Base-by-base conservation (phyloP, 2,888 invertebrate genomes). In the Fragum sueziense region DNA sequence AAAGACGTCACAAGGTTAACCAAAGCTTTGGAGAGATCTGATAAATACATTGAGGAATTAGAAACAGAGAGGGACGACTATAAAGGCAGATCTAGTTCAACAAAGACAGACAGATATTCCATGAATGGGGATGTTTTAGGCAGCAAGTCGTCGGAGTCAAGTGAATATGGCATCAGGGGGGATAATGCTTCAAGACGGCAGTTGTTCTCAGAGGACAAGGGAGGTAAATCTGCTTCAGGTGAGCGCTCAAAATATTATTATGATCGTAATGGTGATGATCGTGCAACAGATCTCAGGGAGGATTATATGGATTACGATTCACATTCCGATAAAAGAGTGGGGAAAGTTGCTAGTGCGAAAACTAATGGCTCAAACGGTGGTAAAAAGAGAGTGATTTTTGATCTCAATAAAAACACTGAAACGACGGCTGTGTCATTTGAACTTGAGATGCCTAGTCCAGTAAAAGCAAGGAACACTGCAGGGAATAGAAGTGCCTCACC, bases 11-110 rank as follows among this genome's bases (percentile, higher is more conserved):
- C 82, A 9, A 88, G 90, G 62, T 84, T 93, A 31, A 88, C 91
- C 57, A 90, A 90, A 69, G 92, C 92, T 14, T 79, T 93, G 54
- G 90, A 91, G 73, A 83, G 88, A 68, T 91, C 91, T 81, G 93
- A 93, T 72, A 82, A 88, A 41, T 91, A 92, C 77, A 90, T 92
- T 57, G 91, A 92, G 70, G 90, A 90, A 20, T 79, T 93, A 27
- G 86, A 91, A 83, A 81, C 86, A 31, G 88, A 90, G 52, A 78
- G 89, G n/a, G 62, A 85, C 17, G 75, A 80, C 17, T 79, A 70
- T 31, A 67, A 72, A 33, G 75, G 78, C 17, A 20, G 74, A 73
- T 34, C 57, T 3, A 76, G 59, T 41, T 17, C 70, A 27, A 62
- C 70, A n/a, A 76, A 51, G 62, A 76, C 73, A 54, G 78, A 72